Percentiles rank a stretch among this genome's conserved stretches.
Conservation (phyloP, 1,140 invertebrate species). For the Aphis gossypii region DNA sequence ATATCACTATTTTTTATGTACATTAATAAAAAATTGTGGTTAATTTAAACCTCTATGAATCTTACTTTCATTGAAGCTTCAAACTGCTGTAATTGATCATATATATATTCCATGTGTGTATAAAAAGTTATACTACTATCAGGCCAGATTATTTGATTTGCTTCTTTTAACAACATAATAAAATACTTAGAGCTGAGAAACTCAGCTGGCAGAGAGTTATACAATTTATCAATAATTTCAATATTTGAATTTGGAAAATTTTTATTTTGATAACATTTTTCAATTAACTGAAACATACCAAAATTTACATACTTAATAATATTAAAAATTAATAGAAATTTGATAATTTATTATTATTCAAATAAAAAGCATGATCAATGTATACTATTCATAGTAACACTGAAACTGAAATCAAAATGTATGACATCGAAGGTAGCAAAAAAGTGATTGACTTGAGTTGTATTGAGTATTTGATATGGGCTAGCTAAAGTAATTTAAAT, state of each 20-base stretch:
- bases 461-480: neutral
- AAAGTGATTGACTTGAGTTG: neutral
- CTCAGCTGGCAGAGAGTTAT: slow-evolving; percentile 36
- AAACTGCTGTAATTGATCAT: slow-evolving; percentile 47
- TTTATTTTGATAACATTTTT: slow-evolving; percentile 32
- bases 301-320: neutral
- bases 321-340: neutral
- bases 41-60: neutral
- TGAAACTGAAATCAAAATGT: neutral
- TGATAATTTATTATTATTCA: neutral
- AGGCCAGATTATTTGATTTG: slow-evolving; percentile 40
- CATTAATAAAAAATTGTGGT: neutral
- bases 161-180: slow-evolving; percentile 15
- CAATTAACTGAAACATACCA: slow-evolving; percentile 41
- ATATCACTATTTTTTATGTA: neutral
- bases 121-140: neutral
- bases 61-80: slow-evolving; percentile 22
- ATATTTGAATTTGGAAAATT: slow-evolving; percentile 48
- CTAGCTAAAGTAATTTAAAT: too few relatives aligned
- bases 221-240: slow-evolving; percentile 21
- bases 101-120: neutral
- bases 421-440: neutral
- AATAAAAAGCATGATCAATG: neutral
- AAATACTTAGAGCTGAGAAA: slow-evolving; percentile 26
- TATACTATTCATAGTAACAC: neutral